Evolutionary conservation across 2,888 invertebrate genomes (phyloP).

Genomic region (Cotesia congregata): DNA sequence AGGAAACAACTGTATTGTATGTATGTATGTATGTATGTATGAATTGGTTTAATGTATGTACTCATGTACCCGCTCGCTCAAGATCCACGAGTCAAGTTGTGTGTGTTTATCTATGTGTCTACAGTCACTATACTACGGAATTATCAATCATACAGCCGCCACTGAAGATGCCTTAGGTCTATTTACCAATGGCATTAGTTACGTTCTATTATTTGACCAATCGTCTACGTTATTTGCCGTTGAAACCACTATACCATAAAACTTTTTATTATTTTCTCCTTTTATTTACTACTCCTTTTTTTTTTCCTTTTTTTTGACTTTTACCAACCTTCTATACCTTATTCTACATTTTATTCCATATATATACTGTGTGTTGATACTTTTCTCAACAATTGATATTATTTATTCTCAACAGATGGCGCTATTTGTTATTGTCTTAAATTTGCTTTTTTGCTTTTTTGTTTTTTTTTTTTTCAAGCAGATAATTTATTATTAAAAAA

Average conservation of each 20-base stretch:
- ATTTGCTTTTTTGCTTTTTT: no score
- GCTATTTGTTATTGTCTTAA: no score
- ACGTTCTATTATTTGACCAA: background rate
- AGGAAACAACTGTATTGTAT: background rate
- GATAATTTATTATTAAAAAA: no score
- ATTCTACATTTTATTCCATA: background rate
- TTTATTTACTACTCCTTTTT: background rate
- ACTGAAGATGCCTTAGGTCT: conserved; percentile 1
- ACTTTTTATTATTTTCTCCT: background rate
- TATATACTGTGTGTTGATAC: background rate
- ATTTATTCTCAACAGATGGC: no score
- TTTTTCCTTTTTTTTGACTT: background rate
- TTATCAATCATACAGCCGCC: background rate
- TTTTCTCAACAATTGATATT: no score
- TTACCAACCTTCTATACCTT: background rate
- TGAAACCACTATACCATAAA: conserved; percentile 8
- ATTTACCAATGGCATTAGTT: background rate
- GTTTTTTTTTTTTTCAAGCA: no score
- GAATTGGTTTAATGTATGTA: background rate
- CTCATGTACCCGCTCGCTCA: background rate
- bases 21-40: background rate
- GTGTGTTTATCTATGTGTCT: background rate
- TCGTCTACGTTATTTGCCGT: conserved; percentile 12
- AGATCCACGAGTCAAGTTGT: background rate
- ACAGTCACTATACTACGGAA: background rate